These are phyloP conservation scores for Zaprionus obscuricornis DNA, from an alignment of 2,888 invertebrate genomes.

Conservation along the genomic window DNA sequence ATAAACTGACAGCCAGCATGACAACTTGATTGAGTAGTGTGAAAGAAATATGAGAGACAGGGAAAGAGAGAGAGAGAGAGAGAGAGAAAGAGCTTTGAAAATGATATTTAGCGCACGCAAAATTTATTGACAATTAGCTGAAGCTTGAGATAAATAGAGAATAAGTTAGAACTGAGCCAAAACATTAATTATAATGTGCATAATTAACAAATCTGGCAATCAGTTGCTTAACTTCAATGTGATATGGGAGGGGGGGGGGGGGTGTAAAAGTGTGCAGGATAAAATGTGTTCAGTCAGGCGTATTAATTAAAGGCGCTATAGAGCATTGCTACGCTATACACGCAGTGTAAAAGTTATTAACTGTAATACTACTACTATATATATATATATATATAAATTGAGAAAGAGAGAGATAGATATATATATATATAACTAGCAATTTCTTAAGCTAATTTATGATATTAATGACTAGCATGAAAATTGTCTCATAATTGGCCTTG, in stretches of 20 bases:
- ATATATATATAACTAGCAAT: constrained; percentile 25
- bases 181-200: constrained; percentile 70
- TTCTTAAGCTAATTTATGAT: constrained; percentile 63
- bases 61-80: background rate
- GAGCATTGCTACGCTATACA: constrained; percentile 56
- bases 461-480: constrained; percentile 61
- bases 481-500: constrained; percentile 64
- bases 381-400: too few species aligned
- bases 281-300: constrained; percentile 46
- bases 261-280: constrained; percentile 6
- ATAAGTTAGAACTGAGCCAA: constrained; percentile 6
- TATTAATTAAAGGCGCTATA: constrained; percentile 69
- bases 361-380: too few species aligned
- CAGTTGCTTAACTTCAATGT: constrained; percentile 43
- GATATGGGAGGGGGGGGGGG: background rate
- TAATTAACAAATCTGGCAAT: constrained; percentile 73
- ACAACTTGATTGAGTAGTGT: constrained; percentile 26
- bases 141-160: background rate
- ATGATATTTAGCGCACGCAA: constrained; percentile 70
- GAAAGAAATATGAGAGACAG: constrained; percentile 4
- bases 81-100: constrained; percentile 32
- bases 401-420: constrained; percentile 6
- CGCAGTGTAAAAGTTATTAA: constrained; percentile 74
- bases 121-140: constrained; percentile 74
- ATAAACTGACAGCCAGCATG: constrained; percentile 70